A percentile compares a stretch with the other conserved stretches of the same genome.
Conservation (phyloP, 53 echinoderm and acorn worm genomes). For the Apostichopus leukothele region DNA sequence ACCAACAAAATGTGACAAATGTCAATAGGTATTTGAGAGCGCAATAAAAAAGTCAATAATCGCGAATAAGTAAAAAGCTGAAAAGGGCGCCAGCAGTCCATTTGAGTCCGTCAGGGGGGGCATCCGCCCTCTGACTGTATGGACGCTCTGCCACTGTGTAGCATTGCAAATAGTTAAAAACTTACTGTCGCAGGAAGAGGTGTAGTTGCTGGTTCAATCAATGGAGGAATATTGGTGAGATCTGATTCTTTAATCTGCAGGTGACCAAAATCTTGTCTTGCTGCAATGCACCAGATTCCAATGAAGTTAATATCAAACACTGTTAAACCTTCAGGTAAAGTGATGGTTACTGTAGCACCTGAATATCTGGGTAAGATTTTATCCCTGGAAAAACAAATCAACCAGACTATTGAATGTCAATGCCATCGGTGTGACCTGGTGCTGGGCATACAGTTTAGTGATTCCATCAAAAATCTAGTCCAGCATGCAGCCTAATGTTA, state of each 20-base stretch:
- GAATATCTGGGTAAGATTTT: neutral
- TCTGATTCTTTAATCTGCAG: neutral
- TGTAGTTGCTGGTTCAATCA: neutral
- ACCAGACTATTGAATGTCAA: neutral
- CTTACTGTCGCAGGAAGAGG: slow-evolving; percentile 10
- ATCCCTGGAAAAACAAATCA: neutral
- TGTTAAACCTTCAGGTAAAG: slow-evolving; percentile 50
- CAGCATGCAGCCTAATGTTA: no score
- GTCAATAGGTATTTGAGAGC: no score
- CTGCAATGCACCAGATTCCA: slow-evolving; percentile 75
- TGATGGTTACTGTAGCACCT: slow-evolving; percentile 58
- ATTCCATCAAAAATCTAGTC: no score
- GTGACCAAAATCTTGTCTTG: slow-evolving; percentile 76
- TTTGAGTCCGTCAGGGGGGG: no score
- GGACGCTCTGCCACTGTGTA: no score
- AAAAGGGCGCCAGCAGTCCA: no score
- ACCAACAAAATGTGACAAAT: no score
- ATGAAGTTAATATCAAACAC: slow-evolving; percentile 59
- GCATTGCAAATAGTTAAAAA: neutral
- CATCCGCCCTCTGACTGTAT: no score
- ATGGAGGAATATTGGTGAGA: neutral
- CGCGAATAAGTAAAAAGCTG: no score
- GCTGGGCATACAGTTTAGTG: no score
- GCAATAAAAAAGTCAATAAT: no score
- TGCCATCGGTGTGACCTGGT: no score